phyloP scores from a whole-genome alignment of 92 coral and sea anemone species.

The Bergia sp. region DNA sequence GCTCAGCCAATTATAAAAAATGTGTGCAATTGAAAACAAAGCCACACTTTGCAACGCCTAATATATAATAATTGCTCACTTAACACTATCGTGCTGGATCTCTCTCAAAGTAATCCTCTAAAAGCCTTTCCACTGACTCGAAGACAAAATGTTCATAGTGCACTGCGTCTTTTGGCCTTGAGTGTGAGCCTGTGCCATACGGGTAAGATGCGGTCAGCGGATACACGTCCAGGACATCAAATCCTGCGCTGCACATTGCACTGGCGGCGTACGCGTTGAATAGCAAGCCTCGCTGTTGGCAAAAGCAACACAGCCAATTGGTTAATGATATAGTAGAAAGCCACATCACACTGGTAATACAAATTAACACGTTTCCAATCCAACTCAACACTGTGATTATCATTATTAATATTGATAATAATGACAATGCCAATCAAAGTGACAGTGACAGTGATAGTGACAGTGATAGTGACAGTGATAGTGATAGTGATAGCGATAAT shows the following conservation, averaged over 20 bases:
- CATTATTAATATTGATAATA: too few species aligned
- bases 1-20: too few species aligned
- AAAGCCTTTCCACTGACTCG: constrained; percentile 87
- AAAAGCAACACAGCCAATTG: not conserved
- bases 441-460: too few species aligned
- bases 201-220: constrained; percentile 92
- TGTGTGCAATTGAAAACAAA: too few species aligned
- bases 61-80: not conserved
- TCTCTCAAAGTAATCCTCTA: constrained; percentile 64
- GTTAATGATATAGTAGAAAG: not conserved
- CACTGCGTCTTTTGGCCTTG: constrained; percentile 82
- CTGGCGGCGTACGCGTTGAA: constrained; percentile 81
- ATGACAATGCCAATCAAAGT: too few species aligned
- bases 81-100: not conserved
- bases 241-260: constrained; percentile 82
- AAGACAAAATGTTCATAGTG: constrained; percentile 87
- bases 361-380: too few species aligned
- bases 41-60: too few species aligned
- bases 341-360: too few species aligned
- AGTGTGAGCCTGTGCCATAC: constrained; percentile 78
- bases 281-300: constrained; percentile 80
- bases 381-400: too few species aligned
- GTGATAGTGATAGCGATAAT: too few species aligned
- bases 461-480: too few species aligned
- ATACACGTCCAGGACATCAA: constrained; percentile 76